These are phyloP conservation scores for Idaea aversata DNA, from an alignment of 2,888 invertebrate genomes.

Conservation along the genomic window DNA sequence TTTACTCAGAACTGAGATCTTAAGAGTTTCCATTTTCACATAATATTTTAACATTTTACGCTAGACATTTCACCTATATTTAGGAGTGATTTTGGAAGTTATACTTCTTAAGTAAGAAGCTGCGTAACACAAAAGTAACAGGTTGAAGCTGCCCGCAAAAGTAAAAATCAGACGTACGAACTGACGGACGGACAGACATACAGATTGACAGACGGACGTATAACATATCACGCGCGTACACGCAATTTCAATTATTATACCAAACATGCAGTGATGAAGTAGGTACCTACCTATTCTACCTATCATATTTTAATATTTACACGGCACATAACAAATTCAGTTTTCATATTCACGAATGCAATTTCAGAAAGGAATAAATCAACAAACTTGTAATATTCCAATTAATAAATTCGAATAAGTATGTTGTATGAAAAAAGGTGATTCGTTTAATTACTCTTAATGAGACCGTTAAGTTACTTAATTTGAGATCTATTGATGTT, in stretches of 20 bases:
- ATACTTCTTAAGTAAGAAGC: too few relatives aligned
- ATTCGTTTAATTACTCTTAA: background rate
- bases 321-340: conserved; percentile 38
- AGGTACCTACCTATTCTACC: background rate
- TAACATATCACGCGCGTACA: too few relatives aligned
- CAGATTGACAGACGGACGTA: too few relatives aligned
- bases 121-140: too few relatives aligned
- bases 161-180: too few relatives aligned
- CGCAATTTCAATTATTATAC: too few relatives aligned
- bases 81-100: too few relatives aligned
- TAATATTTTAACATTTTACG: too few relatives aligned
- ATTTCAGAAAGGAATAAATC: conserved; percentile 41
- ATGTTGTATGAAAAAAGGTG: background rate
- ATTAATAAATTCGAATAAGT: conserved; percentile 4
- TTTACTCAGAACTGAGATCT: background rate
- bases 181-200: too few relatives aligned
- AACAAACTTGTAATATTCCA: conserved; percentile 32
- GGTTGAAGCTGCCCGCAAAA: too few relatives aligned
- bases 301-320: conserved; percentile 18
- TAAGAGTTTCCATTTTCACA: background rate
- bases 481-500: too few relatives aligned
- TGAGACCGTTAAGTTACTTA: background rate
- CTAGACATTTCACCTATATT: too few relatives aligned
- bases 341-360: conserved; percentile 41
- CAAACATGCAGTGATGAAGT: background rate